Percentiles rank a stretch among this genome's conserved stretches.
Evolutionary conservation across 2,888 invertebrate species (phyloP).

Genomic region (Protonemura montana): DNA sequence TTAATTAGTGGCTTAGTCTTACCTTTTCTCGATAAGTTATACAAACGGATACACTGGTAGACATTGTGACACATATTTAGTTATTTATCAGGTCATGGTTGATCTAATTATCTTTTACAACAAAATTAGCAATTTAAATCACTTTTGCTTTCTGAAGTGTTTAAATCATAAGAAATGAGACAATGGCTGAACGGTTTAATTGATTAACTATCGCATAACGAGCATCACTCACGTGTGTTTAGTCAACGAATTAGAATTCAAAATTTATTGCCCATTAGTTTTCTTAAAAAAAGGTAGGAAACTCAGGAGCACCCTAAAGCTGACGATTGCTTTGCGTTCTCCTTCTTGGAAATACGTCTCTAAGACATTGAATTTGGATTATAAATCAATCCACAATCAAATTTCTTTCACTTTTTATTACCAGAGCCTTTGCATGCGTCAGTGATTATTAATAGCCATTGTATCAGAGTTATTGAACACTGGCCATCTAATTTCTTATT

Average conservation of each 20-base stretch:
- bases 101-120: conserved; percentile 26
- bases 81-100: conserved; percentile 34
- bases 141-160: background rate
- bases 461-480: background rate
- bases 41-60: background rate
- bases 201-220: background rate
- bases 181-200: background rate
- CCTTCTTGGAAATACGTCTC: background rate
- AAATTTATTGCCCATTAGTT: background rate
- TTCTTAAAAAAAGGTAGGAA: background rate
- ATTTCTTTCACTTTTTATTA: conserved; percentile 12
- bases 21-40: background rate
- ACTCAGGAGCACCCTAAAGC: background rate
- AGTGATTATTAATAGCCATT: background rate
- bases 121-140: conserved; percentile 22
- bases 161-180: background rate
- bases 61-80: conserved; percentile 28
- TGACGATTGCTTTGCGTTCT: background rate
- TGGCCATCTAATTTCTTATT: background rate
- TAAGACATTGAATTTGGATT: background rate
- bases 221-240: background rate
- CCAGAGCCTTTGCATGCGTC: background rate
- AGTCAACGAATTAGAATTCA: background rate
- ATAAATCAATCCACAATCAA: background rate
- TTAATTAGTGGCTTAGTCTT: too few species aligned